Evolutionary conservation across 1,140 invertebrate genomes (phyloP), one percentile per base, ranked within the genome.

Genomic region (Drosophila mayri): DNA sequence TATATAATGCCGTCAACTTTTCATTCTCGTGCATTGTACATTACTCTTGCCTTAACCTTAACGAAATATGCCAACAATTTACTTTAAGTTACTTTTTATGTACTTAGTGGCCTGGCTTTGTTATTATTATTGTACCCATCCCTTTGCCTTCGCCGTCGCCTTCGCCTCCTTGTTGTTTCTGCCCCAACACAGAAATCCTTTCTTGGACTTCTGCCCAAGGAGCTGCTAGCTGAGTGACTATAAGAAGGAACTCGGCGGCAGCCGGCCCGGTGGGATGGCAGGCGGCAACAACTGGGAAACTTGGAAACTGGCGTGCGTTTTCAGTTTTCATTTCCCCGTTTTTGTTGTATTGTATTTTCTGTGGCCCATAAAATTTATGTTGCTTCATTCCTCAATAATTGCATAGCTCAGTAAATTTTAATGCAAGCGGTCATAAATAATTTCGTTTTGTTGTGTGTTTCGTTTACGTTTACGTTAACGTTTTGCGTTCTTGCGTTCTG

Each of bases 361-460:
- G 71, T 74, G 83, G 76, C 75, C 81, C 75, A 79, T 90, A 85
- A 90, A 90, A 90, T 90, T 90, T 90, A 90, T 90, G 81, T 90
- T 90, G 78, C 78, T 85, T 79, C 85, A 90, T 90, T 90, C 85
- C 71, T 90, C 85, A 90, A 90, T 90, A 90, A 90, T 90, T 90
- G 85, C 85, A 90, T 90, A 90, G 85, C 81, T 90, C 86, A 78
- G 85, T 90, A 90, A 85, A 90, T 90, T 90, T 90, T 90, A 90
- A 90, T 90, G 85, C 86, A 90, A 90, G 85, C 81, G 86, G 81
- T 90, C 85, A 90, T 90, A 90, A 90, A 90, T 90, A 90, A 90
- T 90, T 90, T 90, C 81, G 79, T 83, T 83, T 80, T 84, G 61
- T 61, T 79, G 75, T 81, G 49, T 57, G 47, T 61, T 82, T 81